phyloP scores from a whole-genome alignment of 1,140 invertebrate genomes.

The Solenopsis invicta region DNA sequence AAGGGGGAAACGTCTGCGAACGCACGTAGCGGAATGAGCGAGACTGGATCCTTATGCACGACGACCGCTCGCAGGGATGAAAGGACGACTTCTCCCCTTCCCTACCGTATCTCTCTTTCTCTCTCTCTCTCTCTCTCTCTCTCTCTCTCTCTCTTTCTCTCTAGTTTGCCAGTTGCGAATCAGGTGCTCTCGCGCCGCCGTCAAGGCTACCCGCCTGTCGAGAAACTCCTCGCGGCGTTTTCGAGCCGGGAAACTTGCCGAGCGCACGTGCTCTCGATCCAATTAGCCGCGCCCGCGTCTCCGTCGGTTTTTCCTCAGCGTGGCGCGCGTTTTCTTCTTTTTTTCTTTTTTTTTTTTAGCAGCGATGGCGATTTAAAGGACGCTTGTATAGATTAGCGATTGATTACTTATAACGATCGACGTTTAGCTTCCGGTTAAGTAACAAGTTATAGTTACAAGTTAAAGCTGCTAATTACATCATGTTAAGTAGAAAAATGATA shows the following conservation, averaged over 20 bases:
- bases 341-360: neutral
- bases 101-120: neutral
- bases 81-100: slow-evolving; percentile 37
- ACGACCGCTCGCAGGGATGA: slow-evolving; percentile 52
- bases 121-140: neutral
- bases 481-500: neutral
- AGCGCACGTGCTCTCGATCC: slow-evolving; percentile 65
- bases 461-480: neutral
- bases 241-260: slow-evolving; percentile 54
- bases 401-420: neutral
- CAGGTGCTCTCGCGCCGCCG: slow-evolving; percentile 66
- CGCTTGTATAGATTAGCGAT: neutral
- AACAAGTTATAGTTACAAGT: neutral
- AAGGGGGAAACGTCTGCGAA: slow-evolving; percentile 51
- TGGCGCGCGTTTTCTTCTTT: neutral
- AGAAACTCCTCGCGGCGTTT: slow-evolving; percentile 67
- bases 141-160: neutral
- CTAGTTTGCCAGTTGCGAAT: slow-evolving; percentile 56
- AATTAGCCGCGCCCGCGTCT: slow-evolving; percentile 49
- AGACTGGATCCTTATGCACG: slow-evolving; percentile 53
- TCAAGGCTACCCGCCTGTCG: slow-evolving; percentile 65
- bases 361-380: neutral
- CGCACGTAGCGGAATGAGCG: slow-evolving; percentile 29
- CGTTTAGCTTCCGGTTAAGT: neutral
- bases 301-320: neutral